These are phyloP conservation scores for Thera britannica DNA, from an alignment of 2,888 invertebrate species.

Conservation along the genomic window DNA sequence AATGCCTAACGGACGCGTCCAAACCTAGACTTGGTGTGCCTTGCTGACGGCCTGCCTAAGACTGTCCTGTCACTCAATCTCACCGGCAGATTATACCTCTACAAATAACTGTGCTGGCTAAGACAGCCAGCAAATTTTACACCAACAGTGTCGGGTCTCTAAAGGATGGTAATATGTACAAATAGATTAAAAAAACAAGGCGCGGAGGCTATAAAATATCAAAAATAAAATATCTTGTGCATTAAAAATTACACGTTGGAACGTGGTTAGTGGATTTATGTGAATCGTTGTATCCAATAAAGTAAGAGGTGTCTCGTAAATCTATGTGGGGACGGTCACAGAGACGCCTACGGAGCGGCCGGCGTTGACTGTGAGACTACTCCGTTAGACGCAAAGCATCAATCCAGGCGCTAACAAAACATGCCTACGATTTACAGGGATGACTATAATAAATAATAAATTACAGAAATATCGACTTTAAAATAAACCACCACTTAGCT, in stretches of 20 bases:
- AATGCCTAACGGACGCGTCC: conserved; percentile 78
- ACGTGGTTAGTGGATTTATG: conserved; percentile 74
- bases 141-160: conserved; percentile 27
- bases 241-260: conserved; percentile 65
- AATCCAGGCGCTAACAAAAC: conserved; percentile 23
- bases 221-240: conserved; percentile 53
- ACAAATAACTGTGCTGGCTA: conserved; percentile 66
- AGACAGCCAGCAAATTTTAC: conserved; percentile 63
- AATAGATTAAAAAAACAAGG: conserved; percentile 19
- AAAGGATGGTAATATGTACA: conserved; percentile 18
- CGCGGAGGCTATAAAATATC: conserved; percentile 45
- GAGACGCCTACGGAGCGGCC: conserved; percentile 79
- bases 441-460: not conserved
- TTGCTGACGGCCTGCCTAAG: conserved; percentile 58
- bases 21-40: conserved; percentile 54
- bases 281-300: conserved; percentile 78
- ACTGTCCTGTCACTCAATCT: conserved; percentile 73
- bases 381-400: conserved; percentile 62
- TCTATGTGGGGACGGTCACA: conserved; percentile 68
- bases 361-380: conserved; percentile 39
- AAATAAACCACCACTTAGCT: too few relatives aligned
- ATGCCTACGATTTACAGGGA: conserved; percentile 14
- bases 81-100: conserved; percentile 62
- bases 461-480: not conserved
- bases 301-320: conserved; percentile 80